Evolutionary conservation across 2,797 vertebrate genomes (phyloP).

Genomic region (Crocodylus rhombifer): DNA sequence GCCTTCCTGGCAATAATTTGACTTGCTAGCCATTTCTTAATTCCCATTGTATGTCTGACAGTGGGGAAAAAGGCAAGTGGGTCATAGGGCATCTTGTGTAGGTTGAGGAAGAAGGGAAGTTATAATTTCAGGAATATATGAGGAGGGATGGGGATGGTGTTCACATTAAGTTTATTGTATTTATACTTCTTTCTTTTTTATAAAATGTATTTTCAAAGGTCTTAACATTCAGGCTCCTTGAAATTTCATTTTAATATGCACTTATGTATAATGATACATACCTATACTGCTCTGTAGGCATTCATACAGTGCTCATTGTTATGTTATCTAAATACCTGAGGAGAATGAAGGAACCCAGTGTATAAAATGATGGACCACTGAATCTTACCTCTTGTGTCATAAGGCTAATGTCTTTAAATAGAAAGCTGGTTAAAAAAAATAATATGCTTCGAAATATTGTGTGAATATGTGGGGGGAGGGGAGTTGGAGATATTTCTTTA

Average conservation of each 20-base stretch:
- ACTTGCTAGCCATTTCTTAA: neutral
- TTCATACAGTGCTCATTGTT: neutral
- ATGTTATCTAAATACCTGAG: neutral
- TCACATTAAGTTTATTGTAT: neutral
- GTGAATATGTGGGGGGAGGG: no score
- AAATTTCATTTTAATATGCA: neutral
- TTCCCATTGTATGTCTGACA: neutral
- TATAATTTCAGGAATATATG: no score
- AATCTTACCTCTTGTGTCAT: neutral
- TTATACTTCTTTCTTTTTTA: neutral
- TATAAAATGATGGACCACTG: neutral
- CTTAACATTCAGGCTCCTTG: neutral
- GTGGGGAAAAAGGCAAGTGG: neutral
- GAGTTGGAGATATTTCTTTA: neutral
- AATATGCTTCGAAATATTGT: neutral
- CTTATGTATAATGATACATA: neutral
- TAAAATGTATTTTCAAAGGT: neutral
- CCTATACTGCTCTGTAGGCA: neutral
- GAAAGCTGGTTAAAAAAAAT: neutral
- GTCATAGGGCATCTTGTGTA: neutral
- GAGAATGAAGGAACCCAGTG: neutral
- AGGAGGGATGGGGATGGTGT: neutral
- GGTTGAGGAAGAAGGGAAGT: neutral
- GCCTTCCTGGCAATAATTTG: neutral
- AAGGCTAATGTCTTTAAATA: neutral